Conservation (phyloP, 2,797 vertebrate species). For the Sylvia borin region DNA sequence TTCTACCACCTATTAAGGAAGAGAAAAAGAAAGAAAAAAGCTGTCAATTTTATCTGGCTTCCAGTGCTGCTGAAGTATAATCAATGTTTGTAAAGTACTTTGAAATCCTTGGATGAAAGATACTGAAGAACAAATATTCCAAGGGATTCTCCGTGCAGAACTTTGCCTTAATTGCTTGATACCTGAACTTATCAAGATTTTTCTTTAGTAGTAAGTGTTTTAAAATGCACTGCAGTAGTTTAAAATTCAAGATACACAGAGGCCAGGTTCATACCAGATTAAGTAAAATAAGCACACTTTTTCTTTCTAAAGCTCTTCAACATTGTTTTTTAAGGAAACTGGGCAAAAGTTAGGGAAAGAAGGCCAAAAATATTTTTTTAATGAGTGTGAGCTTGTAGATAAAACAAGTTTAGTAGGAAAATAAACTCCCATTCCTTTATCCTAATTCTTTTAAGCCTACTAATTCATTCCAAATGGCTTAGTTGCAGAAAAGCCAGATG, state of each 20-base stretch:
- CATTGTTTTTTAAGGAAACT: background rate
- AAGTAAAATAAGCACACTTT: background rate
- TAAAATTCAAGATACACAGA: background rate
- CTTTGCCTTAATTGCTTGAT: conserved; percentile 36
- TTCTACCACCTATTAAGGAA: background rate
- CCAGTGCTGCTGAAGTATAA: conserved; percentile 9
- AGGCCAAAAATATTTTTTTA: background rate
- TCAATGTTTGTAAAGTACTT: conserved; percentile 36
- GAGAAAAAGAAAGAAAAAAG: background rate
- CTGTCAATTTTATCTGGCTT: background rate
- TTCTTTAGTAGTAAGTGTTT: background rate
- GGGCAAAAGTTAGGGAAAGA: background rate
- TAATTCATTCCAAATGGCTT: background rate
- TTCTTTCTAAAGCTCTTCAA: background rate
- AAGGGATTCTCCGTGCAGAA: background rate
- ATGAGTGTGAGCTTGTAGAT: background rate
- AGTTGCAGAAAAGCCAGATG: background rate
- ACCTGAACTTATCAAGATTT: background rate
- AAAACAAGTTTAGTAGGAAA: background rate
- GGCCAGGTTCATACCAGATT: background rate
- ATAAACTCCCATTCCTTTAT: background rate
- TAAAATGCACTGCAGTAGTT: background rate
- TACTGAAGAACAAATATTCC: conserved; percentile 32
- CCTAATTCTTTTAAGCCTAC: background rate
- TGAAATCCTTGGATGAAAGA: conserved; percentile 32